Conservation (phyloP, 2,888 invertebrate species). For the Deroplatys truncata region DNA sequence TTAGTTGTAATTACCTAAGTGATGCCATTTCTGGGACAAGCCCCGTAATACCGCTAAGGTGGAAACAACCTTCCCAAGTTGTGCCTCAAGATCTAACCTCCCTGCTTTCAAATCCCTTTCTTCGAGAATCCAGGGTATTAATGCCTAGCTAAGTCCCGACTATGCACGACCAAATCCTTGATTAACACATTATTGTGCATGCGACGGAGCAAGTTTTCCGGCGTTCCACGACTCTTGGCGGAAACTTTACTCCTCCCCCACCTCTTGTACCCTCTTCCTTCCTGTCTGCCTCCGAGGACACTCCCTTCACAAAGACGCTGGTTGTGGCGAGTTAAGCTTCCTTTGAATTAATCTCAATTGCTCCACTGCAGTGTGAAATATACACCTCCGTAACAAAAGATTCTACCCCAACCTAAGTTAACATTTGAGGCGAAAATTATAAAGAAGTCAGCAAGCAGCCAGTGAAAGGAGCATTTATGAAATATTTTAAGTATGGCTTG, state of each 20-base stretch:
- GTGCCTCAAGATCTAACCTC: neutral
- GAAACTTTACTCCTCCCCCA: neutral
- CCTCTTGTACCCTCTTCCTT: neutral
- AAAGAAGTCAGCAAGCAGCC: too few species aligned
- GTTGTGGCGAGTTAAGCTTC: neutral
- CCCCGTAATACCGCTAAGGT: neutral
- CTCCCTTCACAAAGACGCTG: neutral
- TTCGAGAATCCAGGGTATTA: neutral
- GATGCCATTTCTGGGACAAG: neutral
- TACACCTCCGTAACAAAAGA: neutral
- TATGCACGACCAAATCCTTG: constrained; percentile 9
- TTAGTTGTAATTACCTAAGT: neutral
- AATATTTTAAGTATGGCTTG: too few species aligned
- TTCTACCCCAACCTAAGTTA: too few species aligned
- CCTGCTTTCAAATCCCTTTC: neutral
- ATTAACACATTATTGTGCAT: constrained; percentile 9
- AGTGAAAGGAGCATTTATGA: too few species aligned
- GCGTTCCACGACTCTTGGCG: neutral
- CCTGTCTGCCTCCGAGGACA: neutral
- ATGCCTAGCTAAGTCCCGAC: constrained; percentile 1
- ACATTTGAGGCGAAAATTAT: too few species aligned
- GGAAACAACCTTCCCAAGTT: neutral
- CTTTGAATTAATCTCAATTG: neutral
- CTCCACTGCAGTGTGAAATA: neutral
- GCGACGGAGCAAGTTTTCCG: neutral